phyloP scores from a whole-genome alignment of 2,113 vertebrate genomes.

The Hypocryptadius cinnamomeus region DNA sequence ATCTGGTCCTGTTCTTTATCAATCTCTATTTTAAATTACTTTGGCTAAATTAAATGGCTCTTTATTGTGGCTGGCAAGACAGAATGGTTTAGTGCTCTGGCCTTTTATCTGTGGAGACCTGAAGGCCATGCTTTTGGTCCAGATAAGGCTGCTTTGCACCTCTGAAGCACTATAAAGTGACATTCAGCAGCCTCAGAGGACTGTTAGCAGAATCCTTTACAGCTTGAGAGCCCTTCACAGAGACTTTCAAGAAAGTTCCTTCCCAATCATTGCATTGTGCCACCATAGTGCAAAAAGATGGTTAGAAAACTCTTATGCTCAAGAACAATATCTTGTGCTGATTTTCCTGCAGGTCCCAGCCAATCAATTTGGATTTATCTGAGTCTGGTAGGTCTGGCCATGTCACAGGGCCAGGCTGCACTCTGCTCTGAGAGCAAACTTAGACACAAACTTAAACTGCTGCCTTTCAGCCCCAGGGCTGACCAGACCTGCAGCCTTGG shows the following conservation, averaged over 20 bases:
- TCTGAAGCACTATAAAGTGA: not conserved
- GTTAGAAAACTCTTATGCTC: not conserved
- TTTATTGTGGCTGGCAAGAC: not conserved
- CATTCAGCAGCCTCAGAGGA: not conserved
- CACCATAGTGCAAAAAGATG: rapidly evolving
- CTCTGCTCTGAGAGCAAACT: not conserved
- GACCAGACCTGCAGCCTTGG: not conserved
- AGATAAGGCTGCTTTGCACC: slow-evolving; percentile 10
- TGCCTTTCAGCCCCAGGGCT: not conserved
- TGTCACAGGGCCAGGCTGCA: rapidly evolving
- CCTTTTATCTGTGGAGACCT: slow-evolving; percentile 12
- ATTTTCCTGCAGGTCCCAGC: not conserved
- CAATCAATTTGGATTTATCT: not conserved
- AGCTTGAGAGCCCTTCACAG: not conserved
- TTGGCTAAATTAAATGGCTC: slow-evolving; percentile 39
- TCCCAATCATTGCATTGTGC: not conserved
- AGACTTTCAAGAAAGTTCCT: not conserved
- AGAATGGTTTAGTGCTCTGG: not conserved
- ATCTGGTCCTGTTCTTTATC: slow-evolving; percentile 15
- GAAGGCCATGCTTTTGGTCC: not conserved
- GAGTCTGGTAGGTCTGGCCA: not conserved
- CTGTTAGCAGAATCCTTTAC: not conserved
- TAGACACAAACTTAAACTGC: not conserved
- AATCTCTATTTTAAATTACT: slow-evolving; percentile 24
- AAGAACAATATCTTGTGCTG: not conserved